Base-by-base conservation (phyloP, 2,797 vertebrate genomes). In the Dipus sagitta region DNA sequence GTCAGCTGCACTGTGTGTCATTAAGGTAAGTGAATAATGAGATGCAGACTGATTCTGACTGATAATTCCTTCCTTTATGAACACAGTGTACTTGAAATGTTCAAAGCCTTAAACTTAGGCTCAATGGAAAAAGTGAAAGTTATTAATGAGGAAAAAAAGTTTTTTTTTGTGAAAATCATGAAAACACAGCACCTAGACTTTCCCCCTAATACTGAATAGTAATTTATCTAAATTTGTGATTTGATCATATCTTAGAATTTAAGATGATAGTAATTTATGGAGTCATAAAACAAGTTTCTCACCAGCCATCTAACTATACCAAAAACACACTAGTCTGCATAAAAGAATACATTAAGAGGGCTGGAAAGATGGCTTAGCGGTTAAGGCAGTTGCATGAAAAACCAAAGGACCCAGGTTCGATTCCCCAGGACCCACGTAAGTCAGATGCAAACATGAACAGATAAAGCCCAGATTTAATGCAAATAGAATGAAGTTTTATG, bases 401-500 rank as follows among this genome's bases (percentile, higher is more conserved):
- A 11, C 47, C 47, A 47, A 47, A 47, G 47, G 47, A 47, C 47
- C 47, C 47, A 47, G 47, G 47, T 47, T 47, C 9, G 11, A 47
- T 47, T 47, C 11, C 6, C 47, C 47, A 47, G 47, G 47, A 47
- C 47, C 47, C 47, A 47, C 47, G 9, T 47, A 47, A 47, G 47
- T 11, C 47, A 47, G 47, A 47, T 47, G 47, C 47, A 95, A 94
- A 32, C 38, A 83, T 24, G 75, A 95, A 38, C 52, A 95, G 72
- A 85, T 82, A 30, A 92, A 10, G n/a, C 47, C 84, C 91, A 6
- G 47, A 88, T 83, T 92, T 70, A 92, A 88, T 81, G 86, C 52
- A 80, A 95, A 58, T 30, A 83, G 42, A 82, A 80, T 91, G 90
- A 94, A 94, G 78, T 93, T 78, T 90, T 88, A 76, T 21, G 62